Conservation (phyloP, 92 coral and sea anemone species). For the Palythoa grandiflora region DNA sequence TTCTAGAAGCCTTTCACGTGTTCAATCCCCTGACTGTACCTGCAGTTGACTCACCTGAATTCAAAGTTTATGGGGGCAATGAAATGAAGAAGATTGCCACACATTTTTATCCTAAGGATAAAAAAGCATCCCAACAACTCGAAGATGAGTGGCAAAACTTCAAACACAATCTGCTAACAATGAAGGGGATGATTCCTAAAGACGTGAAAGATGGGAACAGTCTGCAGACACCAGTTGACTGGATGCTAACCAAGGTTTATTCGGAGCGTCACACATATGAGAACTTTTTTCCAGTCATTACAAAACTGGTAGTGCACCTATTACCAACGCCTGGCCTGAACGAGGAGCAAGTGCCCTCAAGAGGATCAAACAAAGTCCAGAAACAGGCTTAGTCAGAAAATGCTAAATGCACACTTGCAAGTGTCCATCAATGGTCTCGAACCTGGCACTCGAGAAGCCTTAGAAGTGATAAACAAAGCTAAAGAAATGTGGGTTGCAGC, state of each 20-base stretch:
- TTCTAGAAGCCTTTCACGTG: slow-evolving; percentile 32
- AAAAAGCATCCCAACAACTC: slow-evolving; percentile 48
- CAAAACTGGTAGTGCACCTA: slow-evolving; percentile 32
- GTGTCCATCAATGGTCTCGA: slow-evolving; percentile 27
- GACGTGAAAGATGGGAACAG: slow-evolving; percentile 38
- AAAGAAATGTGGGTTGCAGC: slow-evolving; percentile 45
- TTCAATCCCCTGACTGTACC: slow-evolving; percentile 42
- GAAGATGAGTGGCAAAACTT: slow-evolving; percentile 39
- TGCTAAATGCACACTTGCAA: slow-evolving; percentile 37
- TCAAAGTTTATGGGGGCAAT: slow-evolving; percentile 37
- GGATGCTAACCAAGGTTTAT: slow-evolving; percentile 40
- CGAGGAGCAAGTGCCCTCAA: slow-evolving; percentile 31
- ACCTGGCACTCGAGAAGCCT: slow-evolving; percentile 12
- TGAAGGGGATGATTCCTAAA: slow-evolving; percentile 27
- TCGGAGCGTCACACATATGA: slow-evolving; percentile 16
- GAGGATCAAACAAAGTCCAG: slow-evolving; percentile 44
- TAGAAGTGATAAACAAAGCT: slow-evolving; percentile 36
- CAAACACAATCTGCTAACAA: slow-evolving; percentile 37
- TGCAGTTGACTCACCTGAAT: slow-evolving; percentile 38
- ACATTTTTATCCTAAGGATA: slow-evolving; percentile 42
- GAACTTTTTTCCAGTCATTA: slow-evolving; percentile 32
- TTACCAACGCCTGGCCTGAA: slow-evolving; percentile 49
- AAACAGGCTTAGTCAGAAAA: slow-evolving; percentile 35
- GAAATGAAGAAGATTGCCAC: slow-evolving; percentile 39
- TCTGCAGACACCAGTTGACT: slow-evolving; percentile 36